Evolutionary conservation across 37 sponge, comb jelly and placozoan genomes (phyloP).

Genomic region (Spongia lamella): DNA sequence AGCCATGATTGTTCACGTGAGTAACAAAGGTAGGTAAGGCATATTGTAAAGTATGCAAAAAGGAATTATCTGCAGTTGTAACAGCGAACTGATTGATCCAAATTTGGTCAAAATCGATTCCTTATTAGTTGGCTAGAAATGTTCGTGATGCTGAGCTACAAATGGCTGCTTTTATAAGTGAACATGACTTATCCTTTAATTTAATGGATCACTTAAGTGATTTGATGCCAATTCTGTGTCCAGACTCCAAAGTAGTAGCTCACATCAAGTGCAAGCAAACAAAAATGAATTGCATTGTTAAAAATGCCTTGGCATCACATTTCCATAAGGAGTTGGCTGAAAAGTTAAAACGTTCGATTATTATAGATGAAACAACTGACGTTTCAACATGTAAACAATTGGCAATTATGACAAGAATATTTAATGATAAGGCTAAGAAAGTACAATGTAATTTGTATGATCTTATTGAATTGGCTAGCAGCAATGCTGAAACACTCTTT

Average conservation of each 20-base stretch:
- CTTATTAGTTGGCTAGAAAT: too few relatives aligned
- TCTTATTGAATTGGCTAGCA: too few relatives aligned
- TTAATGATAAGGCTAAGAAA: slow-evolving; percentile 4
- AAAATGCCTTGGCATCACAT: slow-evolving; percentile 25
- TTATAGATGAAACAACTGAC: slow-evolving; percentile 45
- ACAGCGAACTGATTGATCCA: too few relatives aligned
- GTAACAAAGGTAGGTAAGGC: too few relatives aligned
- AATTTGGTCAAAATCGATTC: too few relatives aligned
- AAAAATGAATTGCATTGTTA: slow-evolving; percentile 19
- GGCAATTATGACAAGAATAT: slow-evolving; percentile 21
- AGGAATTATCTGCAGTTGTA: too few relatives aligned
- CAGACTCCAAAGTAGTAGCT: slow-evolving; percentile 35
- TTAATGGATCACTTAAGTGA: slow-evolving; percentile 29
- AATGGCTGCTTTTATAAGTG: slow-evolving; percentile 22
- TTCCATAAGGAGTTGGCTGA: slow-evolving; percentile 8
- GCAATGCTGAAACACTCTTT: too few relatives aligned
- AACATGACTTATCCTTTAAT: slow-evolving; percentile 30
- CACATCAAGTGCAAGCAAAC: slow-evolving; percentile 11
- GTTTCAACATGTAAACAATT: slow-evolving; percentile 13
- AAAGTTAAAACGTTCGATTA: not conserved
- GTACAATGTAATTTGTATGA: too few relatives aligned
- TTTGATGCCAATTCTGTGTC: not conserved
- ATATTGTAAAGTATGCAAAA: too few relatives aligned
- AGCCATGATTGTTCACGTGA: too few relatives aligned
- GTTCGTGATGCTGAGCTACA: slow-evolving; percentile 36